Conservation (phyloP, 1,140 invertebrate genomes). For the Tetramorium parvispinum region DNA sequence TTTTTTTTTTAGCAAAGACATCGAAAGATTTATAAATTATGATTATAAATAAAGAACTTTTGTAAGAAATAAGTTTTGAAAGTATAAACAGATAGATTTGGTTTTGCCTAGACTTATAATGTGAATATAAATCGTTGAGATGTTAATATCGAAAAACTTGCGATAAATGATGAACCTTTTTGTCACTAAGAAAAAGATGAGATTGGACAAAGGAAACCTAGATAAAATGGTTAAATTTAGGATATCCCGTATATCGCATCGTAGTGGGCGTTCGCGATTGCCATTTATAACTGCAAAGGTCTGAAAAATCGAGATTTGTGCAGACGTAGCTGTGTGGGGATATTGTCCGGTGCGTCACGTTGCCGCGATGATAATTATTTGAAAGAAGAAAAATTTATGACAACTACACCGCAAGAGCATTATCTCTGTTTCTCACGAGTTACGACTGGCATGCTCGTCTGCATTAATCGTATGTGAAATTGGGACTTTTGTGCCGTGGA, state of each 20-base stretch:
- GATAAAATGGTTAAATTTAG: background rate
- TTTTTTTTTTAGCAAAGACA: background rate
- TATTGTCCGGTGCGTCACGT: slow-evolving; percentile 41
- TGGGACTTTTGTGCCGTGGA: background rate
- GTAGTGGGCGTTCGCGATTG: background rate
- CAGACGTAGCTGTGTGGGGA: slow-evolving; percentile 13
- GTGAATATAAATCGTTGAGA: background rate
- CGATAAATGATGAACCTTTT: background rate
- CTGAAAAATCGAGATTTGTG: slow-evolving; percentile 56
- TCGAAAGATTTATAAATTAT: background rate
- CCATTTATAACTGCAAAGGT: slow-evolving; percentile 52
- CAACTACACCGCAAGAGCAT: slow-evolving; percentile 41
- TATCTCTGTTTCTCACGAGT: slow-evolving; percentile 28
- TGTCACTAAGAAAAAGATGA: background rate
- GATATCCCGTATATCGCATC: background rate
- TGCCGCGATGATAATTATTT: slow-evolving; percentile 61
- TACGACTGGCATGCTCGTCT: background rate
- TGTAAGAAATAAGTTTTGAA: background rate
- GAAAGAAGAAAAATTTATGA: slow-evolving; percentile 55
- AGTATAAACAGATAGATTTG: background rate
- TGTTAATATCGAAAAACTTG: background rate
- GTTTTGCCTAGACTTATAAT: background rate
- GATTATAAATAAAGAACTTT: background rate
- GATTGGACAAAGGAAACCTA: background rate
- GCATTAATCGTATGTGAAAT: background rate